Conservation (phyloP, 1,140 invertebrate species). For the Atta texana region DNA sequence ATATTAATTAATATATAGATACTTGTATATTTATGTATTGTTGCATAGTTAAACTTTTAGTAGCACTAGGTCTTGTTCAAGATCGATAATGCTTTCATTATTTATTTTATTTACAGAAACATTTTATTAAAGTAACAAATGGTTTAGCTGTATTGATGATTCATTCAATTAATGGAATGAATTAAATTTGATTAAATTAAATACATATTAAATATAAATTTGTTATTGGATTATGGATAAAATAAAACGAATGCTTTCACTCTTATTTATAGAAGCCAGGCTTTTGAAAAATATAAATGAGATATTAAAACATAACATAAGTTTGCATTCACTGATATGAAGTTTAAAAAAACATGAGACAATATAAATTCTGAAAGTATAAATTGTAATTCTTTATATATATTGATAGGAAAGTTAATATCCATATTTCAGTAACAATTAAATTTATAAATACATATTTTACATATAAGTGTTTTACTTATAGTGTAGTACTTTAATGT, state of each 20-base stretch:
- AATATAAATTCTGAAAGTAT: not conserved
- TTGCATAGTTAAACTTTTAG: not conserved
- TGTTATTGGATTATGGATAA: slow-evolving; percentile 28
- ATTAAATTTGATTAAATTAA: slow-evolving; percentile 28
- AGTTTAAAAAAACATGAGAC: not conserved
- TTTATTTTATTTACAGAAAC: not conserved
- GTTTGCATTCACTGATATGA: not conserved
- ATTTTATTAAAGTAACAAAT: slow-evolving; percentile 24
- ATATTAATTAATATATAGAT: not conserved
- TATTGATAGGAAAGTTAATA: not conserved
- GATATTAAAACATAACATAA: not conserved
- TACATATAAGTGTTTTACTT: not conserved
- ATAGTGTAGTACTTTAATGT: not conserved
- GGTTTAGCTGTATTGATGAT: not conserved
- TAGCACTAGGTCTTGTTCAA: not conserved
- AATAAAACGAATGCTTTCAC: not conserved
- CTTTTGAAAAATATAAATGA: not conserved
- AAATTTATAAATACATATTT: not conserved
- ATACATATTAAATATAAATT: slow-evolving; percentile 27
- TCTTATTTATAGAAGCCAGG: not conserved
- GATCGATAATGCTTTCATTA: not conserved
- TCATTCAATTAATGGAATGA: slow-evolving; percentile 5
- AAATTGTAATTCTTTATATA: slow-evolving; percentile 1
- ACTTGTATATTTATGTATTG: not conserved
- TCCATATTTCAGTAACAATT: not conserved